Evolutionary conservation across 2,888 invertebrate species (phyloP).

Genomic region (Leptinotarsa tumamoca): DNA sequence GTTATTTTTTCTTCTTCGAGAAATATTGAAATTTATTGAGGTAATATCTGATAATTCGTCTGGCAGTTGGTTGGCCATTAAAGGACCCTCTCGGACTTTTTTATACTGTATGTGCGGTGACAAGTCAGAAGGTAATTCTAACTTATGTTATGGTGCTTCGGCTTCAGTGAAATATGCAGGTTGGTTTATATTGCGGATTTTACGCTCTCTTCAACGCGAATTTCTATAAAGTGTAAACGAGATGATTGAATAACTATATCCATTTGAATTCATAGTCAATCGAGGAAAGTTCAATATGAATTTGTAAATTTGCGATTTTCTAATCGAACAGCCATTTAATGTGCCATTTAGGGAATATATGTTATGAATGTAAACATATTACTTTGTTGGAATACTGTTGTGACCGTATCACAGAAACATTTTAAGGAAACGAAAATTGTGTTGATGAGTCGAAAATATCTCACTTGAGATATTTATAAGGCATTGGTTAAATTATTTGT

Average conservation of each 20-base stretch:
- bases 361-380: too few relatives aligned
- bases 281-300: neutral
- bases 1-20: slow-evolving; percentile 30
- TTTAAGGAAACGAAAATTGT: too few relatives aligned
- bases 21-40: slow-evolving; percentile 38
- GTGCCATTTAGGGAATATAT: neutral
- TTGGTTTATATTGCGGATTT: slow-evolving; percentile 10
- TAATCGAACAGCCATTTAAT: neutral
- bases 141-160: slow-evolving; percentile 9
- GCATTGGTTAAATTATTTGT: too few relatives aligned
- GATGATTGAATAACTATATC: neutral
- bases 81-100: slow-evolving; percentile 29
- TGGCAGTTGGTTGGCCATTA: slow-evolving; percentile 33
- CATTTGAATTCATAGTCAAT: neutral
- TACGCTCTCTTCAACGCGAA: neutral
- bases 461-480: too few relatives aligned
- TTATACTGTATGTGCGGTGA: slow-evolving; percentile 18
- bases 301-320: neutral
- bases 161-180: slow-evolving; percentile 7
- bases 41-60: slow-evolving; percentile 37
- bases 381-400: too few relatives aligned
- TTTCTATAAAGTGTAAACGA: neutral
- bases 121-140: slow-evolving; percentile 8
- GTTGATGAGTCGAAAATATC: too few relatives aligned
- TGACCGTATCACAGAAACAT: too few relatives aligned